phyloP scores from a whole-genome alignment of 1,140 invertebrate genomes.

The Charaxes varanes region DNA sequence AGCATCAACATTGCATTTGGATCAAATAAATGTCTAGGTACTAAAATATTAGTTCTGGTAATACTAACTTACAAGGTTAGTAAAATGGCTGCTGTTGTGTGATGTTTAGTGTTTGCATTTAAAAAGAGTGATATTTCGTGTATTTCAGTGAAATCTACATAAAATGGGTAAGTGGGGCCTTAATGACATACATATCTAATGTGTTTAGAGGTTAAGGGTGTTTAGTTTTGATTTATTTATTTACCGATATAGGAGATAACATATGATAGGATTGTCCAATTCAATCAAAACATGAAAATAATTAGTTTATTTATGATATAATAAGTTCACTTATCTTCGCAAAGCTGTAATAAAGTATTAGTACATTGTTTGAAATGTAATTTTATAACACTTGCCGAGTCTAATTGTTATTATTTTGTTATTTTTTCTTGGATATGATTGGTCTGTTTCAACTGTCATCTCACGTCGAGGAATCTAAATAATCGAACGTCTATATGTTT shows the following conservation, averaged over 20 bases:
- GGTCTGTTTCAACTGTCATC: no score
- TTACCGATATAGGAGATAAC: conserved; percentile 15
- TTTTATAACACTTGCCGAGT: no score
- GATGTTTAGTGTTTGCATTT: conserved; percentile 57
- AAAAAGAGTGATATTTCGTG: conserved; percentile 32
- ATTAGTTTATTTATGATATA: conserved; percentile 8
- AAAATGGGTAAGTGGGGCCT: conserved; percentile 50
- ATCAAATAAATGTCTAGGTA: no score
- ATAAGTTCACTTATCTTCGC: no score
- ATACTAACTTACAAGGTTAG: conserved; percentile 24
- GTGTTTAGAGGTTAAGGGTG: no score
- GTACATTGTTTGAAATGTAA: no score
- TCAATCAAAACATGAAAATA: conserved; percentile 19
- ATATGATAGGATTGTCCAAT: conserved; percentile 21
- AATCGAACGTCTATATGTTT: no score
- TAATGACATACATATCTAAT: not conserved
- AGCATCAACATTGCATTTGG: no score
- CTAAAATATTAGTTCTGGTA: conserved; percentile 17
- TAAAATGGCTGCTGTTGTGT: conserved; percentile 56
- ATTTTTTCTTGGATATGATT: no score
- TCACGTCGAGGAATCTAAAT: no score
- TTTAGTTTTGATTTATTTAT: not conserved
- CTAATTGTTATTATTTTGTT: no score
- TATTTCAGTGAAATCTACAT: conserved; percentile 28
- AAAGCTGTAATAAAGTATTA: no score